phyloP scores from a whole-genome alignment of 2,888 invertebrate species.

The Oxystoma pomonae region DNA sequence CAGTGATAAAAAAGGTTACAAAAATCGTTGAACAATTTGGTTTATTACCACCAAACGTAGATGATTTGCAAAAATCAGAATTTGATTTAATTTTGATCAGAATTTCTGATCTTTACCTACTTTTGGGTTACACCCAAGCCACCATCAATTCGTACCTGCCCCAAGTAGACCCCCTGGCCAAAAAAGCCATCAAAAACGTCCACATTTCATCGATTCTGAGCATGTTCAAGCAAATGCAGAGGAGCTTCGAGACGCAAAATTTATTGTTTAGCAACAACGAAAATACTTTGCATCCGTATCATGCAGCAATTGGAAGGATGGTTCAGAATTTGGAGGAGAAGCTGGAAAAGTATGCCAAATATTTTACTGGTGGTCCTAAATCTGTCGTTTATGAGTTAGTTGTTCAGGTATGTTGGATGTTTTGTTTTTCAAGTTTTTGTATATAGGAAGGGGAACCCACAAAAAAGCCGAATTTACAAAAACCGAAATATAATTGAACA shows the following conservation, averaged over 20 bases:
- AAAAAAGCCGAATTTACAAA: no score
- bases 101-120: constrained; percentile 39
- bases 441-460: no score
- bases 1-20: background rate
- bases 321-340: constrained; percentile 32
- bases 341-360: constrained; percentile 47
- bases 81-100: constrained; percentile 13
- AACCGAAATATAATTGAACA: no score
- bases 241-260: constrained; percentile 55
- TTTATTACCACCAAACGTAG: background rate
- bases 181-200: constrained; percentile 66
- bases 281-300: constrained; percentile 50
- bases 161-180: constrained; percentile 79
- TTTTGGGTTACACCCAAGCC: constrained; percentile 55
- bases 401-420: constrained; percentile 47
- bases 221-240: constrained; percentile 54
- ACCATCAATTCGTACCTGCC: constrained; percentile 60
- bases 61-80: background rate
- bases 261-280: constrained; percentile 42
- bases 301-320: constrained; percentile 38
- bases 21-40: background rate
- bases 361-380: constrained; percentile 50
- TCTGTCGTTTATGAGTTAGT: constrained; percentile 52
- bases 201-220: constrained; percentile 67
- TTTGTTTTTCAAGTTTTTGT: no score